Percentiles rank a stretch among this genome's conserved stretches.
These are phyloP conservation scores for Nomada fucata DNA, from an alignment of 2,888 invertebrate genomes.

Conservation along the genomic window DNA sequence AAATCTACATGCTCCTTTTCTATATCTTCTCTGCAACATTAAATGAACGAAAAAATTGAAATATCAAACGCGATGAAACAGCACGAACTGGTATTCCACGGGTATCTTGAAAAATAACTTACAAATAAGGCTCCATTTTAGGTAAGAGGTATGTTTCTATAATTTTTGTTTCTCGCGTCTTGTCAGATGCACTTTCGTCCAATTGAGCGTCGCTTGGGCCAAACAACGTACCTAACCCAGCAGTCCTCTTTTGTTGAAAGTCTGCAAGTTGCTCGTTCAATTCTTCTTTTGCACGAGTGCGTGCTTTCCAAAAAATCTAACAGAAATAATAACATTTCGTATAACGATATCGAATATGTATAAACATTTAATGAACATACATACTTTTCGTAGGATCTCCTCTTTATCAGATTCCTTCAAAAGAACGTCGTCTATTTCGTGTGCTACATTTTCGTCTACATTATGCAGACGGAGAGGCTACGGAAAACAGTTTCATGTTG, in stretches of 20 bases:
- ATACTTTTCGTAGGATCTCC: slow-evolving; percentile 92
- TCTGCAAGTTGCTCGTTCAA: slow-evolving; percentile 92
- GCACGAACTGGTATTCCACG: slow-evolving; percentile 7
- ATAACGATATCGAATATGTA: neutral
- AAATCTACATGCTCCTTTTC: slow-evolving; percentile 87
- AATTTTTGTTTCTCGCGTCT: slow-evolving; percentile 90
- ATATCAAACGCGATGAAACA: slow-evolving; percentile 33
- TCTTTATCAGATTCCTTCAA: slow-evolving; percentile 94
- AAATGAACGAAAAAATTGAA: neutral
- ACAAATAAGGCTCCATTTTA: slow-evolving; percentile 89
- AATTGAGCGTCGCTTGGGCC: slow-evolving; percentile 93
- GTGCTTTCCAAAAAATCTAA: slow-evolving; percentile 92
- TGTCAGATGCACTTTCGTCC: slow-evolving; percentile 92
- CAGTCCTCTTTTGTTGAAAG: slow-evolving; percentile 94
- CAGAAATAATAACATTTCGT: slow-evolving; percentile 4
- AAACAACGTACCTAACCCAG: slow-evolving; percentile 95
- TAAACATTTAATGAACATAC: slow-evolving; percentile 18
- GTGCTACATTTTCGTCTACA: slow-evolving; percentile 94
- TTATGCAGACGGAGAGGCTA: slow-evolving; percentile 92
- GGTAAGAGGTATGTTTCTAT: slow-evolving; percentile 90
- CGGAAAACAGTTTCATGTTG: slow-evolving; percentile 72
- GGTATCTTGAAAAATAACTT: slow-evolving; percentile 76
- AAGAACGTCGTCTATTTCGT: slow-evolving; percentile 95
- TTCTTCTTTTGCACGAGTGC: slow-evolving; percentile 93
- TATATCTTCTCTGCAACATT: slow-evolving; percentile 86